Evolutionary conservation across 1,140 invertebrate species (phyloP), one percentile per base, ranked within the genome.

Genomic region (Camponotus vicinus): DNA sequence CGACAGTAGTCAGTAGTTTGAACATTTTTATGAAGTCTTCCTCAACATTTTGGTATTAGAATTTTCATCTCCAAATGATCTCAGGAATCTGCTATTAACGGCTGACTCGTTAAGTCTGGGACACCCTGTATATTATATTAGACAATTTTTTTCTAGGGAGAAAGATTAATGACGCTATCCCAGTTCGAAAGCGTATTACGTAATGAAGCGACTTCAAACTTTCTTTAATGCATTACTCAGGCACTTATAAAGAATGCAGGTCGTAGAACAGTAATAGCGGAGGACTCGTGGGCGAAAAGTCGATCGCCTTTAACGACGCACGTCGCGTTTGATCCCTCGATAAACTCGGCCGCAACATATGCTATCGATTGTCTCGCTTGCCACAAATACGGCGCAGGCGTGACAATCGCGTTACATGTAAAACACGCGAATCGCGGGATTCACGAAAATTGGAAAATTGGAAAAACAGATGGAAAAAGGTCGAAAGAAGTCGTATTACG

Each of bases 331-430:
- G 79, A 82, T 82, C 55, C 42, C 67, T 75, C 69, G 79, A 83
- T 75, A 63, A 83, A 75, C 79, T 45, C 40, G 59, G 55, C 40
- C 79, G 67, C 79, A 55, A 73, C 79, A 73, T 34, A 27, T 55
- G 61, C 40, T 73, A 82, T 82, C 79, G 79, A 82, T 82, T 82
- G 37, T 78, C 21, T 34, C 57, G 5, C 40, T 49, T 61, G 32
- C 69, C 42, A 42, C 69, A 83, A 83, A 75, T 75, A 75, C 40
- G 57, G 79, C 69, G 79, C 79, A 83, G 57, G 55, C 69, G 67
- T 82, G 40, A 82, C 21, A 71, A 27, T 32, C 52, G 3, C 27
- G 67, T 55, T 15, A 37, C 42, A 61, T 1, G 57, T 69, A 55
- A 82, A 70, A 42, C 52, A 32, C 27, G 49, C 45, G 69, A 45